A percentile compares a stretch with the other conserved stretches of the same genome.
phyloP scores from a whole-genome alignment of 2,113 vertebrate species.

The Gopherus evgoodei region DNA sequence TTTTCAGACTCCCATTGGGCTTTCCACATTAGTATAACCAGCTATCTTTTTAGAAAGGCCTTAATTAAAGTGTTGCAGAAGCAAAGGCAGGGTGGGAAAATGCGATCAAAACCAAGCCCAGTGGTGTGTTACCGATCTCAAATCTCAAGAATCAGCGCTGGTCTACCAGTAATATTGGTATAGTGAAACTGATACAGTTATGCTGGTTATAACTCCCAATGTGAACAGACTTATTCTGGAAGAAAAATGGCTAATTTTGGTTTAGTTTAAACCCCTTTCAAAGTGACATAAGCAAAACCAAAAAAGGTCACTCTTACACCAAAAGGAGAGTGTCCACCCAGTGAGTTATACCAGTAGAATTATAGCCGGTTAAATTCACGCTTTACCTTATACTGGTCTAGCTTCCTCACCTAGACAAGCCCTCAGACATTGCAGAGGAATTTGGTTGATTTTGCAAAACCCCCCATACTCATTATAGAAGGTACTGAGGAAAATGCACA shows the following conservation, averaged over 20 bases:
- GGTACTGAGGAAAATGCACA: not conserved
- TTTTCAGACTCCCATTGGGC: not conserved
- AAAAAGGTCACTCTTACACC: not conserved
- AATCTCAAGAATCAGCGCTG: not conserved
- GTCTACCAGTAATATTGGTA: not conserved
- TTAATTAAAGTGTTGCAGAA: not conserved
- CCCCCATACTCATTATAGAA: not conserved
- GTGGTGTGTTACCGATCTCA: not conserved
- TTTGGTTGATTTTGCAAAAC: not conserved
- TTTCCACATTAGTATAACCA: not conserved
- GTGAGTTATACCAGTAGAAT: not conserved
- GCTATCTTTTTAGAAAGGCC: not conserved
- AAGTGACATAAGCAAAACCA: not conserved
- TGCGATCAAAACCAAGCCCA: not conserved
- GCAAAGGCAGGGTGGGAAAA: not conserved
- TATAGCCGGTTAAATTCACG: not conserved
- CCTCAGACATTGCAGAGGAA: not conserved
- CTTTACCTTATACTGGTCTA: not conserved
- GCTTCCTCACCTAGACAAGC: not conserved
- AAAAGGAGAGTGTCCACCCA: not conserved
- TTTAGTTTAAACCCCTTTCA: not conserved
- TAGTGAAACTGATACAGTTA: not conserved
- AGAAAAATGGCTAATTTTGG: not conserved
- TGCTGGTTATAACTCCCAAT: not conserved
- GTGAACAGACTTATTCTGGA: not conserved